phyloP scores from a whole-genome alignment of 2,888 invertebrate species.

The Acleris holmiana region DNA sequence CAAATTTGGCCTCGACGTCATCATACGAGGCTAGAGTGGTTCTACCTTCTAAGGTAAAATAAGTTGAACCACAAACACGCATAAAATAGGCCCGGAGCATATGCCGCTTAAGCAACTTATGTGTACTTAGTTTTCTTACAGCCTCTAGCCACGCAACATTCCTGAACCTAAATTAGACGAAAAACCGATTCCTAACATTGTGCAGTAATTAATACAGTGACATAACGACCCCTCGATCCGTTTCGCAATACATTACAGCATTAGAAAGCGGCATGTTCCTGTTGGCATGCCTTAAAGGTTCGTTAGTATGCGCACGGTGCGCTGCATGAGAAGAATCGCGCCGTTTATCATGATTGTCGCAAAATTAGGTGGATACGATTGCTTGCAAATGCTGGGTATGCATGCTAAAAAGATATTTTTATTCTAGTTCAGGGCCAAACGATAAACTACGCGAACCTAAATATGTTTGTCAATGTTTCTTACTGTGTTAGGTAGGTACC shows the following conservation, averaged over 20 bases:
- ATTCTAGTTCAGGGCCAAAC: too few species aligned
- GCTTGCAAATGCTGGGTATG: background rate
- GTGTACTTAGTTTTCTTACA: background rate
- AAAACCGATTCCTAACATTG: conserved; percentile 31
- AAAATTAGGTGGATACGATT: conserved; percentile 9
- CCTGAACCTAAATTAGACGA: conserved; percentile 23
- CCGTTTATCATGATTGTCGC: conserved; percentile 7
- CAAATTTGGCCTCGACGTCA: too few species aligned
- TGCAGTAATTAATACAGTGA: conserved; percentile 73
- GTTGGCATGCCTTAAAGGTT: conserved; percentile 59
- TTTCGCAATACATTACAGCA: conserved; percentile 77
- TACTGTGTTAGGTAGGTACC: too few species aligned
- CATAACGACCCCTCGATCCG: conserved; percentile 70
- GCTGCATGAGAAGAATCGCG: conserved; percentile 28
- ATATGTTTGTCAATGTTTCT: too few species aligned
- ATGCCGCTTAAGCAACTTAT: background rate
- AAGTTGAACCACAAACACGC: too few species aligned
- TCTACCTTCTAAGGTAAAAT: too few species aligned
- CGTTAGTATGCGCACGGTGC: conserved; percentile 17
- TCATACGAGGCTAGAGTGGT: too few species aligned
- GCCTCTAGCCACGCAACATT: conserved; percentile 13
- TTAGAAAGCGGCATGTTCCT: conserved; percentile 79
- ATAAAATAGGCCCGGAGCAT: too few species aligned
- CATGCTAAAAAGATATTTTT: background rate
- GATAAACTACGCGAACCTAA: too few species aligned